Evolutionary conservation across 2,113 vertebrate genomes (phyloP).

Genomic region (Oryzias curvinotus): DNA sequence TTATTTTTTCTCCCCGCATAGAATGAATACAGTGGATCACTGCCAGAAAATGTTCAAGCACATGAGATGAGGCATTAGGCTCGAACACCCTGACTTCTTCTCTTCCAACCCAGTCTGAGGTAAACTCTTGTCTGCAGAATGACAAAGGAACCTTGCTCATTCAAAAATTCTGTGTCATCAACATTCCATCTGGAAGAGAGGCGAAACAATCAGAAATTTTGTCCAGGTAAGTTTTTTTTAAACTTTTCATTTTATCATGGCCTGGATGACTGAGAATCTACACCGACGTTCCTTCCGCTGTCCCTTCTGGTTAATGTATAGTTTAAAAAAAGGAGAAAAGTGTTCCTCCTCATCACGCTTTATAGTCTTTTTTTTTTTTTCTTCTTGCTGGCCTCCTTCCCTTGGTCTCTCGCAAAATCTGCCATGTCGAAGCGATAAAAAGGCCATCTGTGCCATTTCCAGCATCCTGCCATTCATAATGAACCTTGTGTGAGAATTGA

Average conservation of each 20-base stretch:
- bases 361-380: conserved; percentile 20
- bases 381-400: conserved; percentile 40
- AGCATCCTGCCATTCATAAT: conserved; percentile 31
- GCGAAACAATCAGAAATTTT: no score
- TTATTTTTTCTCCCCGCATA: conserved; percentile 24
- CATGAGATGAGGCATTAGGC: conserved; percentile 47
- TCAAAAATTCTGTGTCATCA: conserved; percentile 37
- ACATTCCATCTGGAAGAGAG: conserved; percentile 1
- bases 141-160: conserved; percentile 39
- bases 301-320: conserved; percentile 47
- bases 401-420: conserved; percentile 25
- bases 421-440: conserved; percentile 51
- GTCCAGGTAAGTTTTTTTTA: no score
- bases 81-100: conserved; percentile 25
- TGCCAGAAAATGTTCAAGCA: conserved; percentile 62
- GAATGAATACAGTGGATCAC: conserved; percentile 38
- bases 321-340: conserved; percentile 29
- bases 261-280: no score
- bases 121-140: conserved; percentile 24
- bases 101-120: conserved; percentile 41
- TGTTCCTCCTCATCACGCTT: conserved; percentile 41
- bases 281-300: conserved; percentile 33
- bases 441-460: conserved; percentile 50
- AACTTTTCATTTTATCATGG: no score
- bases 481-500: conserved; percentile 29